phyloP scores from a whole-genome alignment of 2,113 vertebrate genomes.

The Blennius ocellaris region DNA sequence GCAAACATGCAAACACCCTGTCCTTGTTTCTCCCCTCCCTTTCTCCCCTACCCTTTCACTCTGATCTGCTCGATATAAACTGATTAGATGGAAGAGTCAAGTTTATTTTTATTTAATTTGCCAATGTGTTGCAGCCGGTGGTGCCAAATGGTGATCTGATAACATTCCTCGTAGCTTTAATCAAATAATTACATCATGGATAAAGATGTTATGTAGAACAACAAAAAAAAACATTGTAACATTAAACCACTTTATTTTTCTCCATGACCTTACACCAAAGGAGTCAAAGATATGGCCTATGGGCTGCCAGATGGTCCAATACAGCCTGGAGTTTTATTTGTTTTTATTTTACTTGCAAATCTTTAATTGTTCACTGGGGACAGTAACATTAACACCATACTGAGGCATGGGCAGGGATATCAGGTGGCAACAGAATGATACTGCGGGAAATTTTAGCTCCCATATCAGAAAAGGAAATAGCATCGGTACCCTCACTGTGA shows the following conservation, averaged over 20 bases:
- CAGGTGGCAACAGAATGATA: too few relatives aligned
- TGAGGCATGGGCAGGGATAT: too few relatives aligned
- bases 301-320: too few relatives aligned
- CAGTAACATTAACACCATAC: too few relatives aligned
- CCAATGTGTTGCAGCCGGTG: constrained; percentile 18
- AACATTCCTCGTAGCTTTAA: constrained; percentile 37
- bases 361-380: too few relatives aligned
- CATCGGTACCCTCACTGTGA: too few relatives aligned
- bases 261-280: not conserved
- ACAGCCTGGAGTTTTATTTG: too few relatives aligned
- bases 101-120: constrained; percentile 24
- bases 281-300: too few relatives aligned
- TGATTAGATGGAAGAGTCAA: constrained; percentile 20
- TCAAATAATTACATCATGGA: constrained; percentile 55
- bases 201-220: constrained; percentile 46
- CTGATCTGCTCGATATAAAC: constrained; percentile 13
- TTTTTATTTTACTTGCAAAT: too few relatives aligned
- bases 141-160: constrained; percentile 32
- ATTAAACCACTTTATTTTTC: not conserved
- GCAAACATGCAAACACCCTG: constrained; percentile 22
- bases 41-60: not conserved
- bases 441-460: too few relatives aligned
- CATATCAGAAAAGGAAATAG: too few relatives aligned
- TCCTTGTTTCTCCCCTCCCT: constrained; percentile 10
- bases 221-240: constrained; percentile 37